Evolutionary conservation across 2,888 invertebrate species (phyloP).

Genomic region (Encarsia formosa): DNA sequence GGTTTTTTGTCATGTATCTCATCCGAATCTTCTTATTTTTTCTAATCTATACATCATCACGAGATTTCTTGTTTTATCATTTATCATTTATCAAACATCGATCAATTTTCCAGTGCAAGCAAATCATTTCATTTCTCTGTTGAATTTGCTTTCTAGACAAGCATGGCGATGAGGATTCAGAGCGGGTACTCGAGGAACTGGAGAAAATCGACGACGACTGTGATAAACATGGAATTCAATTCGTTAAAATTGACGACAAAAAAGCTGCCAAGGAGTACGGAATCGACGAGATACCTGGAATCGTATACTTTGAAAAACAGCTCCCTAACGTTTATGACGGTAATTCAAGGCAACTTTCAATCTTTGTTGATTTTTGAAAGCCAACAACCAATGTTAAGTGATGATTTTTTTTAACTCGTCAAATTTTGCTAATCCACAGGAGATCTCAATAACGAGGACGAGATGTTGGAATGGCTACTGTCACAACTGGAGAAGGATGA

Average conservation of each 20-base stretch:
- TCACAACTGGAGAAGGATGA: conserved; percentile 87
- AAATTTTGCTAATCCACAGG: conserved; percentile 50
- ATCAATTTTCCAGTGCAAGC: no score
- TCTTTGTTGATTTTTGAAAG: background rate
- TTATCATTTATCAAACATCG: no score
- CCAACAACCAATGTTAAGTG: background rate
- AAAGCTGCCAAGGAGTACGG: conserved; percentile 83
- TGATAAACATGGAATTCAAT: conserved; percentile 86
- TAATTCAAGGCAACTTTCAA: conserved; percentile 38
- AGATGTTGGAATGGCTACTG: conserved; percentile 82
- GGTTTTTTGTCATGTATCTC: conserved; percentile 23
- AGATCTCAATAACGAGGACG: conserved; percentile 83
- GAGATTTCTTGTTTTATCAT: no score
- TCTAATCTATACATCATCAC: background rate
- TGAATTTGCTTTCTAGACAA: conserved; percentile 64
- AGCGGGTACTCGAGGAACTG: conserved; percentile 78
- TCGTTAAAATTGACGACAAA: conserved; percentile 86
- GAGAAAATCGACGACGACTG: conserved; percentile 93
- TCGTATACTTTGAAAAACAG: conserved; percentile 91
- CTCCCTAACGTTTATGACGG: conserved; percentile 90
- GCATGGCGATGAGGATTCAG: conserved; percentile 83
- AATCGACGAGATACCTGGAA: conserved; percentile 74
- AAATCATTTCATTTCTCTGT: no score
- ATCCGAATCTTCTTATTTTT: background rate
- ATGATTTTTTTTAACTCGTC: no score